Evolutionary conservation across 2,113 vertebrate genomes (phyloP).

Genomic region (Sakesphorus luctuosus): DNA sequence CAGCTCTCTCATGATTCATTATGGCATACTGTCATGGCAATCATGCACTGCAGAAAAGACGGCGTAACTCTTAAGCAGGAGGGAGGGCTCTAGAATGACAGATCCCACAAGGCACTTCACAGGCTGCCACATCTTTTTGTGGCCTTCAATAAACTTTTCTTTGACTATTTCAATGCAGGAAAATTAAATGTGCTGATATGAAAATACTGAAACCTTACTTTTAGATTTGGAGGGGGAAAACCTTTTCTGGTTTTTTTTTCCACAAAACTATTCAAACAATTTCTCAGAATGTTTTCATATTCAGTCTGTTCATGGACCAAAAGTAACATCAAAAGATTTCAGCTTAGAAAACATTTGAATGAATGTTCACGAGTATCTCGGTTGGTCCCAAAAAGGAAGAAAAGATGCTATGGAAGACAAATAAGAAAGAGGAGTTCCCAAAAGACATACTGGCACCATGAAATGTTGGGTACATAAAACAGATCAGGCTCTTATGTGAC

Average conservation of each 20-base stretch:
- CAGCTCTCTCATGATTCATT: not conserved
- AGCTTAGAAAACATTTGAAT: not conserved
- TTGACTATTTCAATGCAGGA: not conserved
- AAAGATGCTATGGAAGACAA: not conserved
- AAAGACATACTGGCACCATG: not conserved
- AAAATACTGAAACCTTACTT: not conserved
- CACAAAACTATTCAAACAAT: not conserved
- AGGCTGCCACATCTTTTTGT: not conserved
- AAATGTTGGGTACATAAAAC: not conserved
- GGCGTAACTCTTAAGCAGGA: not conserved
- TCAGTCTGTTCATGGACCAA: not conserved
- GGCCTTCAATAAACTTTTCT: not conserved
- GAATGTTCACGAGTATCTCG: not conserved
- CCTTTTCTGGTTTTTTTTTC: accelerated
- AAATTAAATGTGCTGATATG: not conserved
- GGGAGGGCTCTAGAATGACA: not conserved
- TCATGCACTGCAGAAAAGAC: not conserved
- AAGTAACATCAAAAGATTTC: not conserved
- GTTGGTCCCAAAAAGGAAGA: not conserved
- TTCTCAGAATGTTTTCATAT: not conserved
- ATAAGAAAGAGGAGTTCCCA: not conserved
- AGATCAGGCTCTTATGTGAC: not conserved
- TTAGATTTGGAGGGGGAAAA: not conserved
- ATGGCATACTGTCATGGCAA: not conserved
- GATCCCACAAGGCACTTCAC: not conserved